Conservation (phyloP, 2,888 invertebrate genomes). For the Temnothorax unifasciatus region DNA sequence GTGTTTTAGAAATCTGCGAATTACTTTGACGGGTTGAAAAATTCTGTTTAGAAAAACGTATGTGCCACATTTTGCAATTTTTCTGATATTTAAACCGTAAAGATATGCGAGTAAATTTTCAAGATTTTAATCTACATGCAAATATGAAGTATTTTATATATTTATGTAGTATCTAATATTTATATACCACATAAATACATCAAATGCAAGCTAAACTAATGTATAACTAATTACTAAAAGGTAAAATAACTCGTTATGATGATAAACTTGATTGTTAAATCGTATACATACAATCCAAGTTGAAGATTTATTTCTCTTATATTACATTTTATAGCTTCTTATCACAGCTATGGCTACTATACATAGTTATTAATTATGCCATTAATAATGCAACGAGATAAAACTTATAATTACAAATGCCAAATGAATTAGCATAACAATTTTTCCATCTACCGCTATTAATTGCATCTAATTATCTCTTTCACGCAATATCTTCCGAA, state of each 20-base stretch:
- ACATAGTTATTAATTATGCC: conserved; percentile 61
- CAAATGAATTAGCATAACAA: conserved; percentile 54
- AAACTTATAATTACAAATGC: conserved; percentile 61
- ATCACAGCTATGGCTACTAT: conserved; percentile 11
- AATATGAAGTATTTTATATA: neutral
- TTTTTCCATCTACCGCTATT: conserved; percentile 66
- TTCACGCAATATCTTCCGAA: conserved; percentile 44
- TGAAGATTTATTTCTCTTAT: conserved; percentile 10
- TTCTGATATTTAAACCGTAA: neutral
- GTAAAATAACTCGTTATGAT: conserved; percentile 29
- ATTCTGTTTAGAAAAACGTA: neutral
- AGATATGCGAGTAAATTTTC: neutral
- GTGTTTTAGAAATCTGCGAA: neutral
- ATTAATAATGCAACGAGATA: conserved; percentile 63
- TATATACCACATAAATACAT: conserved; percentile 7
- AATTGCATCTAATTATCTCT: conserved; percentile 53
- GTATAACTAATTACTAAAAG: neutral
- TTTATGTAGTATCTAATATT: neutral
- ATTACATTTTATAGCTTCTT: conserved; percentile 22
- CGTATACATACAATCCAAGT: conserved; percentile 23
- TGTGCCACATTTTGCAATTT: neutral
- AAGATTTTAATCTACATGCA: neutral
- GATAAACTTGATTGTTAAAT: conserved; percentile 42
- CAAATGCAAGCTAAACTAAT: neutral
- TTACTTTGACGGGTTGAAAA: neutral